Percentiles rank a stretch among this genome's conserved stretches.
Conservation (phyloP, 2,888 invertebrate genomes). For the Geotrupes spiniger region DNA sequence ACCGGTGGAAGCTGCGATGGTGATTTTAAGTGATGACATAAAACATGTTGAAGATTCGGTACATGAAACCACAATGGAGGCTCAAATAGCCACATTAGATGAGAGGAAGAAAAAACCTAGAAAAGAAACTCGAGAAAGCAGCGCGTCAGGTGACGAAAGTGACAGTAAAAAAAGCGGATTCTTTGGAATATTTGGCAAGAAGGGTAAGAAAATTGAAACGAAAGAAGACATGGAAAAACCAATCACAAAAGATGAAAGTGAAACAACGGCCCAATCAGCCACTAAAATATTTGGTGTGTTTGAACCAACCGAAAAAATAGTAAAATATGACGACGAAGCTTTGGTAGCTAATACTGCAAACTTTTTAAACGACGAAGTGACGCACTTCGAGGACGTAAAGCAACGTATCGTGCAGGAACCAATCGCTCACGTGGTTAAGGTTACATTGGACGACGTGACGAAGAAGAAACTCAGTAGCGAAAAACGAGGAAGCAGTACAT, state of each 20-base stretch:
- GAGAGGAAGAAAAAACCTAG: slow-evolving; percentile 24
- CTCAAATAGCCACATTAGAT: slow-evolving; percentile 1
- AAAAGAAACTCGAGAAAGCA: slow-evolving; percentile 25
- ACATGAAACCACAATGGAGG: not conserved
- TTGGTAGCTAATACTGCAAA: slow-evolving; percentile 5
- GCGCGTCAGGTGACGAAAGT: slow-evolving; percentile 12
- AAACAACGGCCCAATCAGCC: not conserved
- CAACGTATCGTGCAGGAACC: not conserved
- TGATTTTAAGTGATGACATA: slow-evolving; percentile 11
- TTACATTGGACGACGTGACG: too few species aligned
- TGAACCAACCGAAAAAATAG: not conserved
- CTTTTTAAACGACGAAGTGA: slow-evolving; percentile 12
- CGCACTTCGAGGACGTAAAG: slow-evolving; percentile 12
- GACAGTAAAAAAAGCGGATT: slow-evolving; percentile 15
- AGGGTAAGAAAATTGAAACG: slow-evolving; percentile 22
- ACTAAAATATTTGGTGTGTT: not conserved
- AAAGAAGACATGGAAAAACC: not conserved
- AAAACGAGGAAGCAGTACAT: too few species aligned
- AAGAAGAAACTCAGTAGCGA: not conserved
- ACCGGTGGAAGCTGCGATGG: slow-evolving; percentile 12
- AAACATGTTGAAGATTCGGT: slow-evolving; percentile 8
- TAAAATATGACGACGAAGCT: not conserved
- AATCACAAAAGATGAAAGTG: slow-evolving; percentile 5
- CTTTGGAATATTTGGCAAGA: slow-evolving; percentile 26
- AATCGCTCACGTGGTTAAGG: too few species aligned